Evolutionary conservation across 2,888 invertebrate genomes (phyloP).

Genomic region (Lepidonotus clava): DNA sequence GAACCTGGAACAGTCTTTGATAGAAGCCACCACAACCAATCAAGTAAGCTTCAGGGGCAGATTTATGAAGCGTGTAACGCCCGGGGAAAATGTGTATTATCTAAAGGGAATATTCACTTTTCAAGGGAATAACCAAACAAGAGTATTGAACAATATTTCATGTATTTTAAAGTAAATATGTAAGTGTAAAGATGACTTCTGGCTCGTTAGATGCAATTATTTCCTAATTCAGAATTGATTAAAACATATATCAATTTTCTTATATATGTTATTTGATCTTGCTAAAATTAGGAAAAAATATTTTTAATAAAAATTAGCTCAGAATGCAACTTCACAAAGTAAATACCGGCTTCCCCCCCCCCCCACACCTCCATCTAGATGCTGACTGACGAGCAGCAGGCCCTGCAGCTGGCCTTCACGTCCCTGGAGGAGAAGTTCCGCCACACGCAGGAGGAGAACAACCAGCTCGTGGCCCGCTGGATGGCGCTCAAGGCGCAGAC

Average conservation of each 20-base stretch:
- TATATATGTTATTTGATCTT: not conserved
- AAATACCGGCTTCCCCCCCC: no score
- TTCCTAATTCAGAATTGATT: no score
- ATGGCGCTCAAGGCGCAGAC: constrained; percentile 95
- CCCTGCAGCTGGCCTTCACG: constrained; percentile 93
- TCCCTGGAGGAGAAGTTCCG: constrained; percentile 93
- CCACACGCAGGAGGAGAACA: constrained; percentile 81
- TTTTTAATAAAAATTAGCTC: no score
- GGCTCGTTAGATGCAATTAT: no score
- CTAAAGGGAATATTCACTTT: no score
- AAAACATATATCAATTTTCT: not conserved
- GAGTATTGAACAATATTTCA: no score
- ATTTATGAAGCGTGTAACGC: no score
- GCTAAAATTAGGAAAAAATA: not conserved
- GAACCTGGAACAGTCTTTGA: constrained; percentile 72
- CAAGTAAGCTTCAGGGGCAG: no score
- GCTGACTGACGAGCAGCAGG: constrained; percentile 95
- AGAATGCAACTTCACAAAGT: no score
- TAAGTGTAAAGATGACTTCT: no score
- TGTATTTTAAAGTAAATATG: no score
- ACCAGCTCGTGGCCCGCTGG: constrained; percentile 83
- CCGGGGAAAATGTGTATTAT: not conserved
- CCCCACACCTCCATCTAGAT: constrained; percentile 85
- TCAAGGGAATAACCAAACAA: no score
- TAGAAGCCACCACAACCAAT: constrained; percentile 88